phyloP scores from a whole-genome alignment of 2,797 vertebrate species.

The Girardinus metallicus region DNA sequence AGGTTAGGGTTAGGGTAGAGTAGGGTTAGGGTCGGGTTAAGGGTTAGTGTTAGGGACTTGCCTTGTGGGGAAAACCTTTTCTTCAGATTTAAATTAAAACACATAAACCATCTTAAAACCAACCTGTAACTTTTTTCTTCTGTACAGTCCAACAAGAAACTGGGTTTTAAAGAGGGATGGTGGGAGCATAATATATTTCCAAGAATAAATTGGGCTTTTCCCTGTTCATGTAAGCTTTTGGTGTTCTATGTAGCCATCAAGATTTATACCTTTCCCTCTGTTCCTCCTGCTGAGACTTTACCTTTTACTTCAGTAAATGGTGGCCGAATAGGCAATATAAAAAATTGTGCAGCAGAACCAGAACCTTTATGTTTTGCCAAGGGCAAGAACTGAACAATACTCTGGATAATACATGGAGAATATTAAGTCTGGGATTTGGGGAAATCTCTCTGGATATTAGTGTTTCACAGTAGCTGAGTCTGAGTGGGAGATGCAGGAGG shows the following conservation, averaged over 20 bases:
- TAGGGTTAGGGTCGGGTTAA: too few relatives aligned
- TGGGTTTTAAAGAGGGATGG: not conserved
- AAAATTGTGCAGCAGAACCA: conserved; percentile 13
- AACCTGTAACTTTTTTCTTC: not conserved
- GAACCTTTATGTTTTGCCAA: conserved; percentile 30
- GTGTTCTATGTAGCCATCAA: not conserved
- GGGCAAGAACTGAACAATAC: conserved; percentile 28
- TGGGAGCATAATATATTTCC: not conserved
- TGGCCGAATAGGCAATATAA: conserved; percentile 16
- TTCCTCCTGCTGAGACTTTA: not conserved
- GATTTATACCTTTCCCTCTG: not conserved
- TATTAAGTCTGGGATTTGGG: conserved; percentile 57
- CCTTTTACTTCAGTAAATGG: conserved; percentile 1
- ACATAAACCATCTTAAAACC: not conserved
- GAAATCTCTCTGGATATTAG: conserved; percentile 55
- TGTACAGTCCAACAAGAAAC: not conserved
- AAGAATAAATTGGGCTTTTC: not conserved
- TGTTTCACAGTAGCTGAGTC: conserved; percentile 19
- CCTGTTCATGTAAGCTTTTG: not conserved
- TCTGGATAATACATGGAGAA: conserved; percentile 37
- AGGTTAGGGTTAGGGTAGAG: too few relatives aligned
- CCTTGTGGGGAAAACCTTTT: not conserved
- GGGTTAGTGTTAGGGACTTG: too few relatives aligned
- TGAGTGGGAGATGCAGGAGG: conserved; percentile 10
- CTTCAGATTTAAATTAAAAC: not conserved